These are phyloP conservation scores for Hartigia nigra DNA, from an alignment of 2,888 invertebrate species.

Conservation along the genomic window DNA sequence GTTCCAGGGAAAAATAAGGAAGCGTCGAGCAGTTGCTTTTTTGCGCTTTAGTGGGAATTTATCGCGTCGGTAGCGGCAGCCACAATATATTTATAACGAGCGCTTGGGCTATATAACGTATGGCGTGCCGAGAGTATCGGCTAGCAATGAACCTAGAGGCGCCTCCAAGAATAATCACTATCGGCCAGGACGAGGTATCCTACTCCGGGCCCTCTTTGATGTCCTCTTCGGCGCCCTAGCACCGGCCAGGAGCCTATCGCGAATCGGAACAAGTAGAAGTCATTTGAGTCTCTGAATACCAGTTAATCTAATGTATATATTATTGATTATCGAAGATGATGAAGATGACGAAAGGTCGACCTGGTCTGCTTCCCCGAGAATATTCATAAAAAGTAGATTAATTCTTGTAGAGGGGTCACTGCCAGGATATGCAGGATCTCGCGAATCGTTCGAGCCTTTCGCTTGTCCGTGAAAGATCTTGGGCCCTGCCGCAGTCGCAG, in stretches of 20 bases:
- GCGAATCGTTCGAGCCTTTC: slow-evolving; percentile 2
- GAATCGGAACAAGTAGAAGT: slow-evolving; percentile 1
- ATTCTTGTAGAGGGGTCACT: background rate
- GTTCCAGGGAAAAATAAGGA: background rate
- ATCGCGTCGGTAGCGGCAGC: slow-evolving; percentile 24
- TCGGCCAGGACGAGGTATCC: slow-evolving; percentile 16
- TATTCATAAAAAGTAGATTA: background rate
- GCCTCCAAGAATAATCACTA: slow-evolving; percentile 36
- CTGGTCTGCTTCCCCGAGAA: background rate
- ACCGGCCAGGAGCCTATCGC: slow-evolving; percentile 16
- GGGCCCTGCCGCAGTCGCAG: slow-evolving; percentile 25
- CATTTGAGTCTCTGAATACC: background rate
- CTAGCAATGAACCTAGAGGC: slow-evolving; percentile 26
- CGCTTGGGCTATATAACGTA: slow-evolving; percentile 31
- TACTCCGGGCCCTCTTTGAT: slow-evolving; percentile 16
- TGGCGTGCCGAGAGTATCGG: slow-evolving; percentile 33
- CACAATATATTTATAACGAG: slow-evolving; percentile 30
- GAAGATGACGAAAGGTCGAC: background rate
- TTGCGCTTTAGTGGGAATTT: slow-evolving; percentile 25
- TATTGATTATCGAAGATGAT: background rate
- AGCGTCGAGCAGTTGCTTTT: slow-evolving; percentile 1
- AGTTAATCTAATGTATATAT: background rate
- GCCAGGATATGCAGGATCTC: background rate
- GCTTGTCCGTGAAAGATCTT: slow-evolving; percentile 4
- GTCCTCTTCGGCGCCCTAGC: slow-evolving; percentile 20